Base-by-base conservation (phyloP, 1,140 invertebrate species). In the Sinella curviseta region DNA sequence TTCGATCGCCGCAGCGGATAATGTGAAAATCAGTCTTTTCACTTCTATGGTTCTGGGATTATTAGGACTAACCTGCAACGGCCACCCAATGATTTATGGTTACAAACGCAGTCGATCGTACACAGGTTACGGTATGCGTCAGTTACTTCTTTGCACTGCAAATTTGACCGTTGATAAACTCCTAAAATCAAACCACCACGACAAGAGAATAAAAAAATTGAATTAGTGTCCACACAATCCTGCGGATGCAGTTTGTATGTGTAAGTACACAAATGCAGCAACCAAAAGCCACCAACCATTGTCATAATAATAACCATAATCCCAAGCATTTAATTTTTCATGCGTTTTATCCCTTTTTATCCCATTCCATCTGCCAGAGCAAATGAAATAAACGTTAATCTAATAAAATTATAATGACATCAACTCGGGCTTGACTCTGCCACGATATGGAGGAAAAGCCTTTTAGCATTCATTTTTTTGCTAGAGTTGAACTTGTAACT, bases 91-190 rank as follows among this genome's bases (percentile, higher is more conserved):
- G 65, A 24, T 30, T 30, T 30, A 33, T 70, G 65, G n/a, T 70
- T 70, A n/a, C 65, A 70, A 24, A 70, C 31, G n/a, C 65, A 70
- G 31, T 70, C 65, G 31, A 12, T 4, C 31, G 65, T 31, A 33
- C 65, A 70, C 12, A 70, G 24, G 65, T 70, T 70, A 3, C 65
- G 3, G 31, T 12, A 70, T 33, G 26, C 65, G n/a, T 70, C 65
- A 31, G 8, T 70, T 8, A 70, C 31, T 70, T 70, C 65, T 30
- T 70, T 70, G 30, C 65, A 70, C n/a, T 70, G 28, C 8, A 70
- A 30, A 16, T 24, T 33, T 70, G 65, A 70, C 31, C 65, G 26
- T 70, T 70, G 65, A n/a, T 8, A n/a, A 14, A 70, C 65, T 70
- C 65, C 65, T 70, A n/a, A 12, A 26, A 17, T 65, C 3, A 65